phyloP scores from a whole-genome alignment of 2,888 invertebrate species.

The Macrophya annulata region DNA sequence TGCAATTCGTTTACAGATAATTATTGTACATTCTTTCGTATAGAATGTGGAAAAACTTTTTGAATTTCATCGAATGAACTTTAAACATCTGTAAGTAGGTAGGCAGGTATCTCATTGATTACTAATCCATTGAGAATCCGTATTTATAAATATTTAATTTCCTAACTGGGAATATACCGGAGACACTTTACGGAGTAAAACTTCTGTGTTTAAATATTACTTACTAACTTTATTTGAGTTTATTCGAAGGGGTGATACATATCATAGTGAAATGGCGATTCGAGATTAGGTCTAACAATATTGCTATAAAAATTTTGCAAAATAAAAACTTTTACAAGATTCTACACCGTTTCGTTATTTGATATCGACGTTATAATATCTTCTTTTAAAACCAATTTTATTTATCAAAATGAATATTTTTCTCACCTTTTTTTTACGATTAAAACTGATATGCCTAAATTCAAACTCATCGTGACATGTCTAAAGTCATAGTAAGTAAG shows the following conservation, averaged over 20 bases:
- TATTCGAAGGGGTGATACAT: background rate
- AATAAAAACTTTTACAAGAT: too few relatives aligned
- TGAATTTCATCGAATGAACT: background rate
- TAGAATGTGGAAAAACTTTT: background rate
- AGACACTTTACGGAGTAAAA: background rate
- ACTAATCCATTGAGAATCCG: background rate
- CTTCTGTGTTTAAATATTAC: slow-evolving; percentile 3
- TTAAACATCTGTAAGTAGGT: background rate
- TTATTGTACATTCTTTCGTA: background rate
- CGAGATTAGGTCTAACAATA: background rate
- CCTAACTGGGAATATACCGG: slow-evolving; percentile 1
- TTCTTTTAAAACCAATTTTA: too few relatives aligned
- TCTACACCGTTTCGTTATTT: too few relatives aligned
- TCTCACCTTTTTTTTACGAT: too few relatives aligned
- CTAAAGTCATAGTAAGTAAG: too few relatives aligned
- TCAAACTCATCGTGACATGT: too few relatives aligned
- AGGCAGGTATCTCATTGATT: background rate
- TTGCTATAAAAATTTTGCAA: background rate
- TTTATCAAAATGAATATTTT: too few relatives aligned
- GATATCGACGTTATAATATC: too few relatives aligned
- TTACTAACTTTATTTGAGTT: background rate
- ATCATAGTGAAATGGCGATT: background rate
- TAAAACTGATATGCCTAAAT: too few relatives aligned
- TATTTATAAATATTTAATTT: slow-evolving; percentile 3
- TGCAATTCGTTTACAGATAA: background rate